These are phyloP conservation scores for Lota lota DNA, from an alignment of 2,113 vertebrate genomes.

Conservation along the genomic window DNA sequence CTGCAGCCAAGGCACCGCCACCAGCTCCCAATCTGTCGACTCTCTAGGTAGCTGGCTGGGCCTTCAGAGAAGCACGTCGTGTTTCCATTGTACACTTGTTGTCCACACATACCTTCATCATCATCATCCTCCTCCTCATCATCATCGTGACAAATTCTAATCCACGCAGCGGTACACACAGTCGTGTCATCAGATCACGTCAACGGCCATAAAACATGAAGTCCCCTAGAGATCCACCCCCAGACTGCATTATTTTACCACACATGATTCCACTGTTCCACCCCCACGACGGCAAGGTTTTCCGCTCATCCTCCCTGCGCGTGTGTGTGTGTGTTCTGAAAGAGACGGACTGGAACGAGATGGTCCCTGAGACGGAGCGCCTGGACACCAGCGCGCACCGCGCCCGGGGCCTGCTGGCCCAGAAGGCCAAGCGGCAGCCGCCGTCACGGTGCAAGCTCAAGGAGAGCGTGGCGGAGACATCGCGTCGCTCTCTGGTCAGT, in stretches of 20 bases:
- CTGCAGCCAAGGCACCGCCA: constrained; percentile 43
- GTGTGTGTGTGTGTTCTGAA: background rate
- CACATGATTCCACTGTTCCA: too few relatives aligned
- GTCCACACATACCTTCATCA: too few relatives aligned
- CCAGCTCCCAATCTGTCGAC: constrained; percentile 65
- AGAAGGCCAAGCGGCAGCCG: constrained; percentile 84
- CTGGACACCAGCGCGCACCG: constrained; percentile 87
- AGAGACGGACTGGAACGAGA: constrained; percentile 77
- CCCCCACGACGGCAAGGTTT: too few relatives aligned
- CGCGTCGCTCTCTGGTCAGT: constrained; percentile 62
- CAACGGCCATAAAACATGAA: too few relatives aligned
- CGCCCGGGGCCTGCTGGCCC: constrained; percentile 84
- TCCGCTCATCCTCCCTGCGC: too few relatives aligned
- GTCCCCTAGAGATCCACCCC: too few relatives aligned
- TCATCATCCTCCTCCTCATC: too few relatives aligned
- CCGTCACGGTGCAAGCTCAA: constrained; percentile 85
- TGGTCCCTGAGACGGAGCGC: constrained; percentile 81
- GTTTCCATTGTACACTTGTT: too few relatives aligned
- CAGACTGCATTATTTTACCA: too few relatives aligned
- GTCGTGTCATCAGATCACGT: too few relatives aligned
- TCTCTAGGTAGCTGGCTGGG: constrained; percentile 42
- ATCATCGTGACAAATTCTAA: too few relatives aligned
- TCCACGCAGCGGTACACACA: too few relatives aligned
- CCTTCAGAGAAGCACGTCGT: constrained; percentile 5
- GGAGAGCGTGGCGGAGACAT: constrained; percentile 65